Conservation (phyloP, 2,113 vertebrate species). For the Syrmaticus mikado region DNA sequence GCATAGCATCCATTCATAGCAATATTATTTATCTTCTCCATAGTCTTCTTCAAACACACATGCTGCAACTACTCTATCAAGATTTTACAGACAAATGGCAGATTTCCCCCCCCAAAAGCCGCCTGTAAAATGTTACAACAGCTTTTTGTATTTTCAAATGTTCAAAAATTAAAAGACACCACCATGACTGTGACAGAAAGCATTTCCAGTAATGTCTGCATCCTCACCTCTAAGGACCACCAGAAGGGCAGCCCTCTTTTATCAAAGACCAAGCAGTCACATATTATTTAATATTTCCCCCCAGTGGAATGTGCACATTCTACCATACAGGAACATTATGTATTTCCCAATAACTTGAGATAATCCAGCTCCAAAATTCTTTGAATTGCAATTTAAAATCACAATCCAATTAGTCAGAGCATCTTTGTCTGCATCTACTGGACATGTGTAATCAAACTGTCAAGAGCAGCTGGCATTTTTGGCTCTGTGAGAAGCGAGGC, state of each 20-base stretch:
- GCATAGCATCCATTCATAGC: not conserved
- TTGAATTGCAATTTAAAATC: not conserved
- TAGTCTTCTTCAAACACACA: not conserved
- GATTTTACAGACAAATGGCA: not conserved
- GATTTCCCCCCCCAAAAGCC: not conserved
- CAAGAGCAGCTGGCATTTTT: not conserved
- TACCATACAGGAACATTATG: not conserved
- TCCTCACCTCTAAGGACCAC: not conserved
- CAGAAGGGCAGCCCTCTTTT: not conserved
- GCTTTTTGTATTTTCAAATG: not conserved
- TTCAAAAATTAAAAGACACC: not conserved
- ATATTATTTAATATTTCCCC: not conserved
- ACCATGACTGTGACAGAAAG: not conserved
- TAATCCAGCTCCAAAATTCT: not conserved
- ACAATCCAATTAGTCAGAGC: not conserved
- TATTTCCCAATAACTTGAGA: not conserved
- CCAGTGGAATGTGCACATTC: not conserved
- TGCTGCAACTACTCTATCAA: not conserved
- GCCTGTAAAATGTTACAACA: not conserved
- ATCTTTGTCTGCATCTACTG: not conserved
- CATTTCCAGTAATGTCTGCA: not conserved
- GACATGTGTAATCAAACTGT: not conserved
- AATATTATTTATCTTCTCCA: not conserved
- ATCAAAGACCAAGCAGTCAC: not conserved
- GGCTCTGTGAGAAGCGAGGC: not conserved